phyloP scores from a whole-genome alignment of 37 sponge, comb jelly and placozoan genomes.

The Spongia lamella region DNA sequence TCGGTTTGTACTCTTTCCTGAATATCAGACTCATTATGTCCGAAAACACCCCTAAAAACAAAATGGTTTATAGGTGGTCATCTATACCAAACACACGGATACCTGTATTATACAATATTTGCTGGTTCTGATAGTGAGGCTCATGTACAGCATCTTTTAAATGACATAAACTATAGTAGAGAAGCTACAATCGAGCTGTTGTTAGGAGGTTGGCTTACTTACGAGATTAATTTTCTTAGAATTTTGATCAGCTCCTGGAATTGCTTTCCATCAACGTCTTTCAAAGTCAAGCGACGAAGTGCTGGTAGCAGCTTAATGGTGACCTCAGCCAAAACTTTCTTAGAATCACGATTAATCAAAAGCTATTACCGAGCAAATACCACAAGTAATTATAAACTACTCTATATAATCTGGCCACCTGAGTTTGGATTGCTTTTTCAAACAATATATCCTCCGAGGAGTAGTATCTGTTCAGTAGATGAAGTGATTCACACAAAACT shows the following conservation, averaged over 20 bases:
- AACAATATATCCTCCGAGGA: constrained; percentile 46
- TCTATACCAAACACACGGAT: too few relatives aligned
- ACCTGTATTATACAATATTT: constrained; percentile 75
- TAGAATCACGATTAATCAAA: not conserved
- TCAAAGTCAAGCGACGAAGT: not conserved
- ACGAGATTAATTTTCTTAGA: constrained; percentile 12
- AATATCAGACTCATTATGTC: too few relatives aligned
- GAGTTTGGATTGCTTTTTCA: constrained; percentile 44
- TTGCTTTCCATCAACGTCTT: not conserved
- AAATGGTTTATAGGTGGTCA: too few relatives aligned
- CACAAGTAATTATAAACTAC: too few relatives aligned
- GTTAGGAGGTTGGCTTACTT: too few relatives aligned
- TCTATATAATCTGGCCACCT: too few relatives aligned
- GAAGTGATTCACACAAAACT: constrained; percentile 42
- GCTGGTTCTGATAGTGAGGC: constrained; percentile 74
- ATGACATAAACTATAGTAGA: too few relatives aligned
- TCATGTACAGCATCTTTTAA: constrained; percentile 2
- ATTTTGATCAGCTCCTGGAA: constrained; percentile 13
- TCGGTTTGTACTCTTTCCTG: too few relatives aligned
- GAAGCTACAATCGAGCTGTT: too few relatives aligned
- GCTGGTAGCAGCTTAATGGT: constrained; percentile 4
- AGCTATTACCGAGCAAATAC: too few relatives aligned
- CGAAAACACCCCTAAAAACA: too few relatives aligned
- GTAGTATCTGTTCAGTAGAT: constrained; percentile 54
- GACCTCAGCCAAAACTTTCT: constrained; percentile 40